Conservation (phyloP, 2,888 invertebrate species). For the Tortricodes alternella region DNA sequence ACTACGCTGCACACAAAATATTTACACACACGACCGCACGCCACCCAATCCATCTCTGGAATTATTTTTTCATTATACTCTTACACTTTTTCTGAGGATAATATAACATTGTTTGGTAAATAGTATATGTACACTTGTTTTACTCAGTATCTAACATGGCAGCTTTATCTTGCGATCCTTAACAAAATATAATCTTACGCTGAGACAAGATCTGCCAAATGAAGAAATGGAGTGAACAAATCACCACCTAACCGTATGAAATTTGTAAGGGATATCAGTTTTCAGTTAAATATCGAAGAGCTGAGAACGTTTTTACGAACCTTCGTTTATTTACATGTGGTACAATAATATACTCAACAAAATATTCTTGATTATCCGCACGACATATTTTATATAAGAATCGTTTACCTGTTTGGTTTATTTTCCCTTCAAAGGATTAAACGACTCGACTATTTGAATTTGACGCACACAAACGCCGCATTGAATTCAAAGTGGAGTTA, state of each 20-base stretch:
- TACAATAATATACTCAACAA: not conserved
- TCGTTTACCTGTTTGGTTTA: slow-evolving; percentile 19
- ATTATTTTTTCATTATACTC: slow-evolving; percentile 7
- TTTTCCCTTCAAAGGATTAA: slow-evolving; percentile 17
- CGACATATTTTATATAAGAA: slow-evolving; percentile 1
- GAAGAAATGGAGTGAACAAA: too few relatives aligned
- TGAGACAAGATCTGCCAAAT: too few relatives aligned
- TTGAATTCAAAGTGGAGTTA: slow-evolving; percentile 14
- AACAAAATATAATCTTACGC: too few relatives aligned
- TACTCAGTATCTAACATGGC: too few relatives aligned
- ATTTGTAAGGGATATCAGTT: too few relatives aligned
- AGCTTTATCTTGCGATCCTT: too few relatives aligned
- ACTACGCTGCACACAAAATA: slow-evolving; percentile 13
- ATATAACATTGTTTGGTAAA: not conserved
- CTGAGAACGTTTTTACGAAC: too few relatives aligned
- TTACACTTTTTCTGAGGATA: not conserved
- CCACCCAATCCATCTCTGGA: slow-evolving; percentile 7
- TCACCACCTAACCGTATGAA: too few relatives aligned
- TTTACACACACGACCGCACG: slow-evolving; percentile 9
- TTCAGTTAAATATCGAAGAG: too few relatives aligned
- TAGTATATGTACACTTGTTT: too few relatives aligned
- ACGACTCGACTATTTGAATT: slow-evolving; percentile 20
- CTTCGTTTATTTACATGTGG: too few relatives aligned
- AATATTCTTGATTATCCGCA: slow-evolving; percentile 3
- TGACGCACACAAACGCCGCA: slow-evolving; percentile 20